Conservation (phyloP, 2,797 vertebrate genomes). For the Remorina albescens region DNA sequence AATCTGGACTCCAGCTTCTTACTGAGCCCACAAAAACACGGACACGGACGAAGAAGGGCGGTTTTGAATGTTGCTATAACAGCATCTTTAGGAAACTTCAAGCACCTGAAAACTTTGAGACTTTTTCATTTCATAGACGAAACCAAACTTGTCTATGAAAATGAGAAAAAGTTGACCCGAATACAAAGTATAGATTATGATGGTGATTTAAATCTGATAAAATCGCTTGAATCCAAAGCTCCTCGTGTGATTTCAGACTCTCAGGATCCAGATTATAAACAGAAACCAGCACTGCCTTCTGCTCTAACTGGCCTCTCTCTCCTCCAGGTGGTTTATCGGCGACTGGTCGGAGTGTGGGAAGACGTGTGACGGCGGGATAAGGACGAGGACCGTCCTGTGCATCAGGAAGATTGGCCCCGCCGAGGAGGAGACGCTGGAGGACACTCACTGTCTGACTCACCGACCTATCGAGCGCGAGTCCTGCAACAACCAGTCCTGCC, state of each 20-base stretch:
- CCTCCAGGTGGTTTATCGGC: slow-evolving; percentile 95
- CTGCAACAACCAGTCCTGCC: slow-evolving; percentile 98
- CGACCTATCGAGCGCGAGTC: slow-evolving; percentile 92
- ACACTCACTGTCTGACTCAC: slow-evolving; percentile 93
- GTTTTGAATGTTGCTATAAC: background rate
- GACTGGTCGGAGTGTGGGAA: slow-evolving; percentile 98
- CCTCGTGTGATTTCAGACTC: slow-evolving; percentile 13
- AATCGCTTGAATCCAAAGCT: background rate
- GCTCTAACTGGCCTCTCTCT: background rate
- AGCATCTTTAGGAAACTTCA: background rate
- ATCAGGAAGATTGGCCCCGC: slow-evolving; percentile 93
- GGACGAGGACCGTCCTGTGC: slow-evolving; percentile 93
- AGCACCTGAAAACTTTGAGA: no score
- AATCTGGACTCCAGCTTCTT: no score
- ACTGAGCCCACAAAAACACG: no score
- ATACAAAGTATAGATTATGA: no score
- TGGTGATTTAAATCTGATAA: no score
- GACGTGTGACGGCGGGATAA: slow-evolving; percentile 93
- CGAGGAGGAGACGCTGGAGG: slow-evolving; percentile 95
- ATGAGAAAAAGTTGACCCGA: no score
- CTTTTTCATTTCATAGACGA: no score
- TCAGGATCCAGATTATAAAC: no score
- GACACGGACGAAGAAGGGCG: no score
- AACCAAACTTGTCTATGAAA: no score
- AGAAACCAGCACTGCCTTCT: no score